These are phyloP conservation scores for Microcebus jonahi DNA, from an alignment of 2,113 vertebrate species.

Conservation along the genomic window DNA sequence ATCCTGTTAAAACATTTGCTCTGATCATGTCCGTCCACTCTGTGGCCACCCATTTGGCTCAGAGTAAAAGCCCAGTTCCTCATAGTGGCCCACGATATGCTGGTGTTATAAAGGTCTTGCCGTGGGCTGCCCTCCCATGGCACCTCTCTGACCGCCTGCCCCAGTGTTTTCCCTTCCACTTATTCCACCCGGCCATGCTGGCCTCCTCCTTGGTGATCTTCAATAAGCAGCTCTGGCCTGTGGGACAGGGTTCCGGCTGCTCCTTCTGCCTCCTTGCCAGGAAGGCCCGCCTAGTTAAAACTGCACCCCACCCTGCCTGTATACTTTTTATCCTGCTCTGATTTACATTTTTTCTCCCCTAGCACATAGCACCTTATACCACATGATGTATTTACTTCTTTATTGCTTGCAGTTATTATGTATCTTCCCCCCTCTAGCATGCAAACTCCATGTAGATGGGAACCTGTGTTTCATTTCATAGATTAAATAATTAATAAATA, in stretches of 20 bases:
- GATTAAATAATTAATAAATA: background rate
- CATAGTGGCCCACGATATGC: rapidly evolving
- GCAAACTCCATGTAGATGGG: background rate
- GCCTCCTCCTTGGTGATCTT: background rate
- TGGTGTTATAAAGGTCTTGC: background rate
- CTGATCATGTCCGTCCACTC: background rate
- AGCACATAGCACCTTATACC: background rate
- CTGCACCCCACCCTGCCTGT: background rate
- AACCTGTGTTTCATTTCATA: background rate
- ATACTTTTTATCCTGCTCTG: background rate
- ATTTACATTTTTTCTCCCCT: background rate
- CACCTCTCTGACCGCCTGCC: background rate
- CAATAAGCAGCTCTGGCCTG: background rate
- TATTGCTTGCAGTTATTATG: background rate
- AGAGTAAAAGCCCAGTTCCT: background rate
- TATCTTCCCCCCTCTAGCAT: background rate
- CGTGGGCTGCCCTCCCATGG: too few relatives aligned
- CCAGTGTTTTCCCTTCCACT: background rate
- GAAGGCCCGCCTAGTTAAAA: background rate
- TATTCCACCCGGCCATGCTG: background rate
- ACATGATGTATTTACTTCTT: background rate
- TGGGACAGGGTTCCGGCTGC: background rate
- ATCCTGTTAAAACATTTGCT: background rate
- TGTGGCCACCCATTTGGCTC: background rate
- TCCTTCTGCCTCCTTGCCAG: background rate